Conservation (phyloP, 1,140 invertebrate genomes). For the Bombus picipes region DNA sequence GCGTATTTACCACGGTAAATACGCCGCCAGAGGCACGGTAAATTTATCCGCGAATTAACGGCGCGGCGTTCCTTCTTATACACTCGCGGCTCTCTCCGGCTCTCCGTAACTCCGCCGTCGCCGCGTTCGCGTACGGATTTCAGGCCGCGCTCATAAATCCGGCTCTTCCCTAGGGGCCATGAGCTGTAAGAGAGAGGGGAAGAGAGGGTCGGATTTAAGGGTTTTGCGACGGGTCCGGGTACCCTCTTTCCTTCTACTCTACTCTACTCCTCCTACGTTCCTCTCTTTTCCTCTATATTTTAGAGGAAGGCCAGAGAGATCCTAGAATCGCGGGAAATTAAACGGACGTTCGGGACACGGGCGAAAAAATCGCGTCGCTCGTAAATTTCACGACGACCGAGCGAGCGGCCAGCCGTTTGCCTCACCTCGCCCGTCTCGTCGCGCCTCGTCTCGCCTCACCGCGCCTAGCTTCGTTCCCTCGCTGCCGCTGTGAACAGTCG, state of each 20-base stretch:
- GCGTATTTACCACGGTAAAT: conserved; percentile 47
- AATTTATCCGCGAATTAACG: conserved; percentile 66
- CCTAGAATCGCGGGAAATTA: conserved; percentile 46
- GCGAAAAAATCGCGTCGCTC: conserved; percentile 54
- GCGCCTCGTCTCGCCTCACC: conserved; percentile 34
- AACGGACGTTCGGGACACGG: conserved; percentile 30
- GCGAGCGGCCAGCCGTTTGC: conserved; percentile 13
- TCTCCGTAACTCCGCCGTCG: conserved; percentile 47
- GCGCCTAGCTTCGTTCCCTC: conserved; percentile 20
- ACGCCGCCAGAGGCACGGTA: conserved; percentile 36
- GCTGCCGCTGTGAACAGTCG: conserved; percentile 2
- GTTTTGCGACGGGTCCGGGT: conserved; percentile 42
- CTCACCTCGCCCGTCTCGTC: conserved; percentile 44
- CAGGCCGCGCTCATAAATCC: conserved; percentile 64
- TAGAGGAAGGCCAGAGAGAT: conserved; percentile 14
- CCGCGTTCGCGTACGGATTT: conserved; percentile 58
- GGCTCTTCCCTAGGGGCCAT: conserved; percentile 43
- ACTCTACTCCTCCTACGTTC: neutral
- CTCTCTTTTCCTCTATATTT: conserved; percentile 29
- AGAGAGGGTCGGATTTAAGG: conserved; percentile 54
- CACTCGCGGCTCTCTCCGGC: neutral
- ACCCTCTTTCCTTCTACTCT: neutral
- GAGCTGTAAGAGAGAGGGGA: neutral
- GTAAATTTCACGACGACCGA: conserved; percentile 43
- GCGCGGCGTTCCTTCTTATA: conserved; percentile 44